Base-by-base conservation (phyloP, 2,113 vertebrate species). In the Phylloscopus whistleri region DNA sequence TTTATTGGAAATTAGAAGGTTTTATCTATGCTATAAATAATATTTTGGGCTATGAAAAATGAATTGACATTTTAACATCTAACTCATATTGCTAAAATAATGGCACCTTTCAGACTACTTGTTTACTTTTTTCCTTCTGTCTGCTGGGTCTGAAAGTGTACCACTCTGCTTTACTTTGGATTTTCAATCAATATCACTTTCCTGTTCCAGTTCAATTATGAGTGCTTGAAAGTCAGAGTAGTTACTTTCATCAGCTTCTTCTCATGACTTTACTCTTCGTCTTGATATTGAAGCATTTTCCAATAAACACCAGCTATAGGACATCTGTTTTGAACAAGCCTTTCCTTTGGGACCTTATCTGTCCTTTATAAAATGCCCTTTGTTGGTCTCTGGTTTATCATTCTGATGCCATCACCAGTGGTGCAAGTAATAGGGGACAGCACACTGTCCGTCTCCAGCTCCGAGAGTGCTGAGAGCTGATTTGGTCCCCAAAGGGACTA, bases 21-120 rank as follows among this genome's bases (percentile, higher is more conserved):
- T 95, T 93, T 94, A 95, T 94, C 67, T 88, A 16, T 68, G 52
- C 44, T 88, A 74, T 93, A 96, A 94, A 93, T 96, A 89, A 87
- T 80, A 85, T 46, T 88, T 90, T 63, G 22, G 37, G 63, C 67
- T 77, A 67, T 67, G 48, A 94, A 94, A 85, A 92, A 74, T 90
- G 39, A 86, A 86, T 55, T 73, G 63, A 87, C 68, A 77, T 88
- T 96, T 90, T 88, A 94, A 63, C 67, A 86, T 67, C 53, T 80
- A 83, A 88, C 74, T 95, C 62, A 66, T 15, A 10, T 87, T 69
- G 17, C 27, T 92, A 59, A 84, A 90, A 63, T 75, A 87, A 74
- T 23, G 22, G 9, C 70, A 33, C 44, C 14, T 90, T 86, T 63
- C 35, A 83, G 78, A 30, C 27, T 88, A 48, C 73, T 86, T 91